Conservation (phyloP, 2,888 invertebrate species). For the Acleris cristana region DNA sequence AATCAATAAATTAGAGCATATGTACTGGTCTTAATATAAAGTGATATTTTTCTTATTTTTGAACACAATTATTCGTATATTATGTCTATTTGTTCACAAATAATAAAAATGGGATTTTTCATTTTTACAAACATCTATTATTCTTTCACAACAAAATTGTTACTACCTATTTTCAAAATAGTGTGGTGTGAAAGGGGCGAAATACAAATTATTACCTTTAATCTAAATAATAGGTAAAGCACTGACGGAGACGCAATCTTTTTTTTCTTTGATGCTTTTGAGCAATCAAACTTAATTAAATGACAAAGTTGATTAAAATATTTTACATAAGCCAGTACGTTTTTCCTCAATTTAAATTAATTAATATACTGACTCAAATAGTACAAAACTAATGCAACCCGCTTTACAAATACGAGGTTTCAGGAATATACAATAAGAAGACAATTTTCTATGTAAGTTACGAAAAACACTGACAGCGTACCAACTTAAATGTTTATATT, state of each 20-base stretch:
- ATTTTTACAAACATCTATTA: not conserved
- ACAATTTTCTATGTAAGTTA: constrained; percentile 48
- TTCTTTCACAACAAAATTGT: too few relatives aligned
- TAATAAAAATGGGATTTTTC: not conserved
- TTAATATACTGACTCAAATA: constrained; percentile 45
- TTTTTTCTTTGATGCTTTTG: too few relatives aligned
- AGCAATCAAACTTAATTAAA: too few relatives aligned
- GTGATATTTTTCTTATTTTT: constrained; percentile 14
- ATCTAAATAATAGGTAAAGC: too few relatives aligned
- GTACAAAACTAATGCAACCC: constrained; percentile 53
- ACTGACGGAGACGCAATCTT: too few relatives aligned
- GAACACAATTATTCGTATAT: constrained; percentile 30
- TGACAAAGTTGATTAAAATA: not conserved
- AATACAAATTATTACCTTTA: too few relatives aligned
- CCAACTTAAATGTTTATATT: not conserved
- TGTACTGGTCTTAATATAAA: constrained; percentile 23
- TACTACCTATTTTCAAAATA: too few relatives aligned
- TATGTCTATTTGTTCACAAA: not conserved
- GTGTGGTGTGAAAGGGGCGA: too few relatives aligned
- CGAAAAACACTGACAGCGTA: constrained; percentile 49
- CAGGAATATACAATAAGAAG: constrained; percentile 59
- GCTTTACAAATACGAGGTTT: constrained; percentile 53
- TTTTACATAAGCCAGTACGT: not conserved
- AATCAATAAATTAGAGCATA: constrained; percentile 64
- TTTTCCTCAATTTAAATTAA: constrained; percentile 15